Conservation (phyloP, 2,113 vertebrate species). For the Piprites chloris region DNA sequence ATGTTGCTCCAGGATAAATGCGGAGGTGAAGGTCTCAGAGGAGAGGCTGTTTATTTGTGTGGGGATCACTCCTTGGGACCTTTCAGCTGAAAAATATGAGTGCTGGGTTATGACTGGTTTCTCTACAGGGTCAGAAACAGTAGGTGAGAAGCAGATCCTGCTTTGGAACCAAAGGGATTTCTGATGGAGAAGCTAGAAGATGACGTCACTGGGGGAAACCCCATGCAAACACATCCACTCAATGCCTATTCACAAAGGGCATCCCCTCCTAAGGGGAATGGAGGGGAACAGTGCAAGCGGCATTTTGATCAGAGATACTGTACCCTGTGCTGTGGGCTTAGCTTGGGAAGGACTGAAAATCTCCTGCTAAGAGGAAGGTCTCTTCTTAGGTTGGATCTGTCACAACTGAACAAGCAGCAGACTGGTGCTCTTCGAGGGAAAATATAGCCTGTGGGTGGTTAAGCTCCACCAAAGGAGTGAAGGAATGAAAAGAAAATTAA, state of each 20-base stretch:
- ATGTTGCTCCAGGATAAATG: background rate
- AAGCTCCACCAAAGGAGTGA: background rate
- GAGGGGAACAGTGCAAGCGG: background rate
- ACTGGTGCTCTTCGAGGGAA: background rate
- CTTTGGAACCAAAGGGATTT: background rate
- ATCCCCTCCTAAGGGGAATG: background rate
- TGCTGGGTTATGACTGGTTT: background rate
- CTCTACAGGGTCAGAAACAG: too few relatives aligned
- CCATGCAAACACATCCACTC: background rate
- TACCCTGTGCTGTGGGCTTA: background rate
- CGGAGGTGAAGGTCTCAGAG: background rate
- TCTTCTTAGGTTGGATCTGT: background rate
- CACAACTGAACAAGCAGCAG: background rate
- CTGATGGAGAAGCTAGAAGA: background rate
- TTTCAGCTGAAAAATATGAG: background rate
- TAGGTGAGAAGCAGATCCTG: background rate
- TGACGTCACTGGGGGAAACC: background rate
- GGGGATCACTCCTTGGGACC: rapidly evolving
- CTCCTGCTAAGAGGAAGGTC: background rate
- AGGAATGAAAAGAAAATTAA: background rate
- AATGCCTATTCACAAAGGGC: background rate
- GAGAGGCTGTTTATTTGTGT: background rate
- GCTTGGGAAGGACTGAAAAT: background rate
- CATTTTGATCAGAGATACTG: background rate
- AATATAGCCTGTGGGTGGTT: background rate